These are phyloP conservation scores for Mythimna ferrago DNA, from an alignment of 2,888 invertebrate genomes.

Conservation along the genomic window DNA sequence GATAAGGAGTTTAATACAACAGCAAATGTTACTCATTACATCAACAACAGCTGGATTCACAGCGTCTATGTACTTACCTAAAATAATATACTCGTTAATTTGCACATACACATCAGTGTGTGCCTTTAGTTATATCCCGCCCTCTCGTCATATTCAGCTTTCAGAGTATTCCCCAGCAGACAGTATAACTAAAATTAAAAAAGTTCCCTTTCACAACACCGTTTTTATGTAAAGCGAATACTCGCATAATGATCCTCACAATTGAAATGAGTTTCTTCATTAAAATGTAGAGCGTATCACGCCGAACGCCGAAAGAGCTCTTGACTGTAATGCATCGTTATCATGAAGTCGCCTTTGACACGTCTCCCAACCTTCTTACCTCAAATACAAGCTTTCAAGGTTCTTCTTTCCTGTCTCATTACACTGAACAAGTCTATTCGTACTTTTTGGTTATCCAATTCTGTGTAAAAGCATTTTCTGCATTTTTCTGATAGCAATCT, in stretches of 20 bases:
- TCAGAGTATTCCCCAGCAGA: slow-evolving; percentile 46
- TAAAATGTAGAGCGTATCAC: slow-evolving; percentile 65
- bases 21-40: slow-evolving; percentile 6
- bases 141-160: slow-evolving; percentile 43
- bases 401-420: slow-evolving; percentile 17
- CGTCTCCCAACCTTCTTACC: slow-evolving; percentile 34
- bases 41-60: background rate
- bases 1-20: background rate
- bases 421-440: slow-evolving; percentile 22
- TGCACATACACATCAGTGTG: background rate
- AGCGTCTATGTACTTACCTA: background rate
- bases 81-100: background rate
- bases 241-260: slow-evolving; percentile 69
- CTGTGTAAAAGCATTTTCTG: slow-evolving; percentile 43
- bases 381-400: slow-evolving; percentile 24
- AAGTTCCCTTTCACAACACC: slow-evolving; percentile 63
- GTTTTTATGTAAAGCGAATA: slow-evolving; percentile 66
- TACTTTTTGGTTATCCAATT: slow-evolving; percentile 26
- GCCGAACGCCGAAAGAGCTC: slow-evolving; percentile 54
- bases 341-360: slow-evolving; percentile 60
- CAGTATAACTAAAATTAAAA: slow-evolving; percentile 70
- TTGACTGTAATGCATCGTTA: slow-evolving; percentile 63
- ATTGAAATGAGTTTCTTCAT: slow-evolving; percentile 71
- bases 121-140: slow-evolving; percentile 33
- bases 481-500: slow-evolving; percentile 41